These are phyloP conservation scores for Pteruthius melanotis DNA, from an alignment of 2,113 vertebrate genomes.

Conservation along the genomic window DNA sequence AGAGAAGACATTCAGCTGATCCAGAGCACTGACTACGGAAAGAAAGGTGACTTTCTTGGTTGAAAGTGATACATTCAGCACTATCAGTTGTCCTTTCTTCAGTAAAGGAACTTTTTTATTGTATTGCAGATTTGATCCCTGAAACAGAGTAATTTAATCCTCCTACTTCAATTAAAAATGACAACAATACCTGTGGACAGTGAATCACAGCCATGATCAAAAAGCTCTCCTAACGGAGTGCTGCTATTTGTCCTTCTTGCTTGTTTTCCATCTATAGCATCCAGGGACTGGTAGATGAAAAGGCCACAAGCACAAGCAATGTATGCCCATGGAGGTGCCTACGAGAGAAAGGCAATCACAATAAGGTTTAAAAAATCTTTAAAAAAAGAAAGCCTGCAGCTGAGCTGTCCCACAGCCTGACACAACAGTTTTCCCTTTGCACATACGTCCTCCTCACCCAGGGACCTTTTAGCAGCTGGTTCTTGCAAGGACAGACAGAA, in stretches of 20 bases:
- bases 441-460: background rate
- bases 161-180: background rate
- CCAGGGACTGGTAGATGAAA: conserved; percentile 96
- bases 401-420: background rate
- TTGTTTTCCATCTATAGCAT: conserved; percentile 98
- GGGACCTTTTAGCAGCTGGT: background rate
- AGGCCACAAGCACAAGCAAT: conserved; percentile 91
- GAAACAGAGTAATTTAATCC: background rate
- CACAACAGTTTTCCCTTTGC: background rate
- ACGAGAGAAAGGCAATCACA: background rate
- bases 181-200: conserved; percentile 88
- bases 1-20: background rate
- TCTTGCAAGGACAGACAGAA: background rate
- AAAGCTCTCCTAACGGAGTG: conserved; percentile 94
- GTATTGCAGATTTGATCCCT: background rate
- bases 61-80: background rate
- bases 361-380: background rate
- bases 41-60: background rate
- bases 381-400: background rate
- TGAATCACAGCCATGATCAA: conserved; percentile 98
- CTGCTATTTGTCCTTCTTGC: conserved; percentile 96
- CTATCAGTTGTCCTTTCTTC: background rate
- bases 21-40: background rate
- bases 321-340: conserved; percentile 97
- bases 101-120: background rate